Evolutionary conservation across 1,140 invertebrate genomes (phyloP).

Genomic region (Brachionus manjavacas): DNA sequence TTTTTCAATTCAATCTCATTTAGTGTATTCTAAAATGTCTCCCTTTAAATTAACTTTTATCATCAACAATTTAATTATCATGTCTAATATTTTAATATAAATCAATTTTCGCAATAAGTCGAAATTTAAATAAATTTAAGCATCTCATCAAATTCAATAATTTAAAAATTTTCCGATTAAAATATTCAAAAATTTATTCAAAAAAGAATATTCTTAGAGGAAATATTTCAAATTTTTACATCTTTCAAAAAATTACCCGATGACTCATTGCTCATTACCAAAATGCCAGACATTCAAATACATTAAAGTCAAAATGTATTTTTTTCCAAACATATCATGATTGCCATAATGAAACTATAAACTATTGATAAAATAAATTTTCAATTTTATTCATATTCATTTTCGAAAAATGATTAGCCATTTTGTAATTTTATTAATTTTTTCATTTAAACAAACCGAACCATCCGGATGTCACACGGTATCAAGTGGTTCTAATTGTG

Average conservation of each 20-base stretch:
- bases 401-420: not conserved
- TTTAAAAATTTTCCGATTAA: no score
- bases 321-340: not conserved
- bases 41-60: not conserved
- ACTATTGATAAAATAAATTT: not conserved
- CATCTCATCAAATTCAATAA: no score
- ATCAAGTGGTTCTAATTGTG: not conserved
- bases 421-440: not conserved
- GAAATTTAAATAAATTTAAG: no score
- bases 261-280: not conserved
- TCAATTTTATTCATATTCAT: not conserved
- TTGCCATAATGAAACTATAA: not conserved
- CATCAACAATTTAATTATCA: no score
- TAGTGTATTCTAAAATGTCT: not conserved
- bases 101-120: no score
- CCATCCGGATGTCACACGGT: not conserved
- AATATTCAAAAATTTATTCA: no score
- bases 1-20: not conserved
- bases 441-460: not conserved
- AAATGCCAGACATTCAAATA: not conserved
- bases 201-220: no score
- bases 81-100: no score
- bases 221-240: no score
- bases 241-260: not conserved
- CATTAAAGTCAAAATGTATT: not conserved